phyloP scores from a whole-genome alignment of 2,888 invertebrate species.

The Drosophila monieri region DNA sequence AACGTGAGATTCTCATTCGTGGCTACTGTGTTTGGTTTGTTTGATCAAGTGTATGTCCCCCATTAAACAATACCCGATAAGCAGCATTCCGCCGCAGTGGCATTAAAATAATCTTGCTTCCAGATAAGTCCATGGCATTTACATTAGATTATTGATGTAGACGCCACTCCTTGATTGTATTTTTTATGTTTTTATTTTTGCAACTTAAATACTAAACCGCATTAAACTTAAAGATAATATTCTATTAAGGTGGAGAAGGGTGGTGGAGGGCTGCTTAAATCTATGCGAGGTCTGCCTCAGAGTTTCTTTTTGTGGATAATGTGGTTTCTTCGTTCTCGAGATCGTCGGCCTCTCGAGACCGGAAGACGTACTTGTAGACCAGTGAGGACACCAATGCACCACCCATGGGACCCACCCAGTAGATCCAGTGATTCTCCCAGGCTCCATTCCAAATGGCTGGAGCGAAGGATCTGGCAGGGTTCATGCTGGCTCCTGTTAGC shows the following conservation, averaged over 20 bases:
- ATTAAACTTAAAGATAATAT: slow-evolving; percentile 11
- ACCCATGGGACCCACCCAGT: slow-evolving; percentile 87
- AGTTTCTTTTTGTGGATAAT: slow-evolving; percentile 34
- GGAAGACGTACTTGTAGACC: slow-evolving; percentile 82
- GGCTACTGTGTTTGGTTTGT: slow-evolving; percentile 26
- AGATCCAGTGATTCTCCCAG: slow-evolving; percentile 89
- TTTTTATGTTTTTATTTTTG: slow-evolving; percentile 18
- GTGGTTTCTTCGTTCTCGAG: slow-evolving; percentile 26
- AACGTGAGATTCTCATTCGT: slow-evolving; percentile 16
- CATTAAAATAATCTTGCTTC: slow-evolving; percentile 10
- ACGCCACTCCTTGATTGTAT: background rate
- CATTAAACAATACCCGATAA: slow-evolving; percentile 31
- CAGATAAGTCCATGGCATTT: slow-evolving; percentile 32
- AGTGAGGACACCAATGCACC: slow-evolving; percentile 82
- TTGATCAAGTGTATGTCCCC: slow-evolving; percentile 22
- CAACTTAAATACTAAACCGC: slow-evolving; percentile 29
- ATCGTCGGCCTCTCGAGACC: slow-evolving; percentile 52
- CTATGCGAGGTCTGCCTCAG: slow-evolving; percentile 26
- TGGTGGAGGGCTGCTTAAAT: background rate
- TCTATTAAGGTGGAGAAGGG: background rate
- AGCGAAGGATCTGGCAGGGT: slow-evolving; percentile 88
- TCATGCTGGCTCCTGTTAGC: slow-evolving; percentile 88
- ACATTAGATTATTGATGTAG: slow-evolving; percentile 23
- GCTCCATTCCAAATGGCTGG: slow-evolving; percentile 88
- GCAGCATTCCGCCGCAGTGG: slow-evolving; percentile 10